These are phyloP conservation scores for Borostomias antarcticus DNA, from an alignment of 2,797 vertebrate species.

Conservation along the genomic window DNA sequence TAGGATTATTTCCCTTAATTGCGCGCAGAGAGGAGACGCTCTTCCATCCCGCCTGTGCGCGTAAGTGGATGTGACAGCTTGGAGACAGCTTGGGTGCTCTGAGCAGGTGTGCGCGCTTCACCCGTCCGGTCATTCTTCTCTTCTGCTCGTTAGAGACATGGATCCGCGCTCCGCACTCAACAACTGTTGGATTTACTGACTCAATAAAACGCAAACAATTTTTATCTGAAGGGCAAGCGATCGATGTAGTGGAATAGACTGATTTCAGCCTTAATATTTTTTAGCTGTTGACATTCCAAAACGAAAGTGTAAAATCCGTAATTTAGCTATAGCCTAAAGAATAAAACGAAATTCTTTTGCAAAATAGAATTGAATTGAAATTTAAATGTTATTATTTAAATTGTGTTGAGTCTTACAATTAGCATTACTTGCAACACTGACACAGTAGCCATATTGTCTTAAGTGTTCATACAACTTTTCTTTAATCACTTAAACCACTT, in stretches of 20 bases:
- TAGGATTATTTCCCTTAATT: constrained; percentile 71
- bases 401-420: no score
- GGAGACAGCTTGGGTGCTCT: constrained; percentile 61
- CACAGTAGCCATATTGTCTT: no score
- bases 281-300: background rate
- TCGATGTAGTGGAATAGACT: background rate
- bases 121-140: constrained; percentile 61
- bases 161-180: constrained; percentile 38
- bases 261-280: no score
- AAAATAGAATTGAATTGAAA: no score
- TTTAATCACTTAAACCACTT: background rate
- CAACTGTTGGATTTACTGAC: constrained; percentile 26
- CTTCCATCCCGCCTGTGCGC: constrained; percentile 52
- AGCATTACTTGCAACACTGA: no score
- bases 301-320: no score
- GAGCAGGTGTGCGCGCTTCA: constrained; percentile 78
- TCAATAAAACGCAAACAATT: constrained; percentile 24
- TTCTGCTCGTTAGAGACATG: constrained; percentile 64
- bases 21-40: constrained; percentile 67
- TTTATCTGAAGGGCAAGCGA: background rate
- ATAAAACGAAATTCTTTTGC: no score
- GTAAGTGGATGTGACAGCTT: constrained; percentile 80
- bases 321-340: no score
- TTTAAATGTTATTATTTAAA: no score
- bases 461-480: background rate